Evolutionary conservation across 2,797 vertebrate species (phyloP).

Genomic region (Sparus aurata): DNA sequence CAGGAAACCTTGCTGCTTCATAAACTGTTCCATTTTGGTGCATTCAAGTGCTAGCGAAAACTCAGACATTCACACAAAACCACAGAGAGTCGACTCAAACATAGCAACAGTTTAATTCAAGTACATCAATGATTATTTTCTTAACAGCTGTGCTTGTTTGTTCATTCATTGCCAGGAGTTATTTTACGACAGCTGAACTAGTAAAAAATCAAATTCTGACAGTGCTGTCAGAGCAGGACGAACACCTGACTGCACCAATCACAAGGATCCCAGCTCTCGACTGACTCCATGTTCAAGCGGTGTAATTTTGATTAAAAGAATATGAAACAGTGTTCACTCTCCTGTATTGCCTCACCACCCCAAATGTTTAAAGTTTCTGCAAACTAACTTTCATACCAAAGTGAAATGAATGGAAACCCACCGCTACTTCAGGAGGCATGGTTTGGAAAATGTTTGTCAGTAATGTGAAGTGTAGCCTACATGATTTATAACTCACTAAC

Average conservation of each 20-base stretch:
- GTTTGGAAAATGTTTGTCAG: background rate
- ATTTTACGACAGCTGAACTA: background rate
- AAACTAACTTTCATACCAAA: background rate
- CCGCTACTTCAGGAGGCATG: background rate
- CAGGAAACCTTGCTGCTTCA: background rate
- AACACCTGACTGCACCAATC: background rate
- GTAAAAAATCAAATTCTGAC: background rate
- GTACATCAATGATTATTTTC: background rate
- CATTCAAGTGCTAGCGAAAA: slow-evolving; percentile 1
- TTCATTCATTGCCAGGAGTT: background rate
- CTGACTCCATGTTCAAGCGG: background rate
- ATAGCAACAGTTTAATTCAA: background rate
- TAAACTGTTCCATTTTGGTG: background rate
- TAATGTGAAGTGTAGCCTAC: background rate
- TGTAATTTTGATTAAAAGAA: background rate
- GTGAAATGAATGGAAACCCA: background rate
- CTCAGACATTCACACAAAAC: background rate
- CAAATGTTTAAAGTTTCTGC: background rate
- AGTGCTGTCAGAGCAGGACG: background rate
- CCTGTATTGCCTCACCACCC: background rate
- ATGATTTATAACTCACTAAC: background rate
- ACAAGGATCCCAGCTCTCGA: background rate
- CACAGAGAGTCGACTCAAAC: background rate
- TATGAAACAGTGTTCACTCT: background rate
- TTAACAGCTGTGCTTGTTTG: slow-evolving; percentile 4